Base-by-base conservation (phyloP, 2,797 vertebrate genomes). In the Iguana delicatissima region DNA sequence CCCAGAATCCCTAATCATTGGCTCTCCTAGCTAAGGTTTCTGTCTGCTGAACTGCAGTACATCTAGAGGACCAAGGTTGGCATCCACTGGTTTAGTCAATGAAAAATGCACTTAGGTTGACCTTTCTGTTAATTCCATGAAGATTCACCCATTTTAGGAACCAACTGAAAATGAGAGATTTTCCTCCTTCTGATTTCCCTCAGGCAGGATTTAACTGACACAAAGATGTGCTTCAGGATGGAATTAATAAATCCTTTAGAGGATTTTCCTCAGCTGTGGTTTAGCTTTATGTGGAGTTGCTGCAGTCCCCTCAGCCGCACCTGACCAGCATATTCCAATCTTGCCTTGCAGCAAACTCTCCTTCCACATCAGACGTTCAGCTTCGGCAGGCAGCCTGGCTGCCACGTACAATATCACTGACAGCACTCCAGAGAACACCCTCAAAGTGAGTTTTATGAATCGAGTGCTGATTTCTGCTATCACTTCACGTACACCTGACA, bases 401-500 rank as follows among this genome's bases (percentile, higher is more conserved):
- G 38, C 88, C 67, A 24, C 86, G 16, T 80, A 22, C 93, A 92
- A 92, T 76, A 88, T 82, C 84, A 87, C 52, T 46, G 77, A 72
- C 80, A 90, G 89, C 92, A 92, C 94, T 93, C 82, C 69, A 86
- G 90, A 89, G 90, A 92, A 81, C 76, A 80, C 0, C 59, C 18
- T 0, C 26, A 0, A 46, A 94, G 92, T 67, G 89, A 85, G 55
- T 89, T 95, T 91, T 92, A 93, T 29, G 73, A 95, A 93, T 88
- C 22, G 59, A 92, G 52, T 57, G 87, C 8, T 87, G 85, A 92
- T 67, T 84, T 92, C 69, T 92, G 86, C 86, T 89, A 24, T 20
- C 84, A 18, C 69, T 92, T 89, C 72, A 16, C 0, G 0, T 89
- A 87, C 38, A 80, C 74, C 77, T 86, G 93, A 91, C 6, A 83